Evolutionary conservation across 1,140 invertebrate genomes (phyloP).

Genomic region (Pseudomyrmex flavicornis): DNA sequence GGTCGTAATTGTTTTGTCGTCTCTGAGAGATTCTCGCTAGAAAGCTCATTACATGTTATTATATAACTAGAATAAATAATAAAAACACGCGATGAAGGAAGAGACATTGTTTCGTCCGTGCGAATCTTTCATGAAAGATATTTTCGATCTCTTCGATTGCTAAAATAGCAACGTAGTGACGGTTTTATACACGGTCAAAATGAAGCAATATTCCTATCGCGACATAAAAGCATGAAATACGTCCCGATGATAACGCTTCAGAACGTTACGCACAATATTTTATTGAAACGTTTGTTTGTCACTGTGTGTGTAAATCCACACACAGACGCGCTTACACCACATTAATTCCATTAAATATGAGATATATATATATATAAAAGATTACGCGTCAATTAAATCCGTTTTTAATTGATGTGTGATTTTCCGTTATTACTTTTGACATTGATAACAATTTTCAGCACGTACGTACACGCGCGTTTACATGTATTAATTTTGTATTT

Average conservation of each 20-base stretch:
- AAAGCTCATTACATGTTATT: neutral
- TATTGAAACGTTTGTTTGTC: constrained; percentile 1
- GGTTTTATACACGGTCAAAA: neutral
- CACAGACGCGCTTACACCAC: too few species aligned
- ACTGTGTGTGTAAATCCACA: too few species aligned
- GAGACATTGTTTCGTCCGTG: too few species aligned
- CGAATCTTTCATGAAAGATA: too few species aligned
- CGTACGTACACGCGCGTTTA: neutral
- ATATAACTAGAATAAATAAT: too few species aligned
- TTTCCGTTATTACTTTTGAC: constrained; percentile 5
- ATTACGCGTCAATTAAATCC: neutral
- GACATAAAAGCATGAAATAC: neutral
- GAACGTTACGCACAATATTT: neutral
- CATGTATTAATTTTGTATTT: constrained; percentile 29
- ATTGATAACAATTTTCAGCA: neutral
- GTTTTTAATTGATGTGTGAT: neutral
- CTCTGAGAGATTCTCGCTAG: neutral
- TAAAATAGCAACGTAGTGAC: neutral
- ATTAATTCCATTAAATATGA: too few species aligned
- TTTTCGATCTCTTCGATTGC: too few species aligned
- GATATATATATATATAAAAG: neutral
- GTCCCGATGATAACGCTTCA: constrained; percentile 5
- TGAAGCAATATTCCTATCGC: constrained; percentile 19
- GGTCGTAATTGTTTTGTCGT: constrained; percentile 4
- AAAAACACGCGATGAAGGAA: too few species aligned